These are phyloP conservation scores for Sarcophaga rosellei DNA, from an alignment of 2,888 invertebrate genomes.

Conservation along the genomic window DNA sequence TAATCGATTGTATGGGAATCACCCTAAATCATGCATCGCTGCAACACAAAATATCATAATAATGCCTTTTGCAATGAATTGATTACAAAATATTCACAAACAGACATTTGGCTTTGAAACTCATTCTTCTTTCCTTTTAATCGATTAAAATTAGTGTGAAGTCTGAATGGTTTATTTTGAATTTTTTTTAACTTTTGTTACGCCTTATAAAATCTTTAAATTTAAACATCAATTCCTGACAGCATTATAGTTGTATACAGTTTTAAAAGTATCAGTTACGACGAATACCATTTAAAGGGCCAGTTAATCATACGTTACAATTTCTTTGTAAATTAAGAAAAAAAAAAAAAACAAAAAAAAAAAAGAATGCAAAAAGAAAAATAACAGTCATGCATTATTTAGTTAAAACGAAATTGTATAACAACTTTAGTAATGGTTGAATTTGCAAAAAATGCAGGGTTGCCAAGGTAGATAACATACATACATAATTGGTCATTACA, in stretches of 20 bases:
- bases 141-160: too few species aligned
- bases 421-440: background rate
- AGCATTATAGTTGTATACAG: background rate
- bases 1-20: too few species aligned
- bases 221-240: background rate
- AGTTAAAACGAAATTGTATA: conserved; percentile 5
- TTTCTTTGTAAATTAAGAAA: background rate
- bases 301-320: conserved; percentile 6
- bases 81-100: too few species aligned
- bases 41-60: too few species aligned
- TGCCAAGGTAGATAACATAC: background rate
- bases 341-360: too few species aligned
- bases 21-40: too few species aligned
- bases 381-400: background rate
- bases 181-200: background rate
- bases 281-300: background rate
- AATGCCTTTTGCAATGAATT: too few species aligned
- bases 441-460: background rate
- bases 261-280: background rate
- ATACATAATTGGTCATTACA: too few species aligned
- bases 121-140: too few species aligned
- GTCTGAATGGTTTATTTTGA: too few species aligned
- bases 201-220: background rate
- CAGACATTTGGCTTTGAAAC: too few species aligned
- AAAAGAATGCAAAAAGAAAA: background rate